phyloP scores from a whole-genome alignment of 2,797 vertebrate genomes.

The Varecia variegata region DNA sequence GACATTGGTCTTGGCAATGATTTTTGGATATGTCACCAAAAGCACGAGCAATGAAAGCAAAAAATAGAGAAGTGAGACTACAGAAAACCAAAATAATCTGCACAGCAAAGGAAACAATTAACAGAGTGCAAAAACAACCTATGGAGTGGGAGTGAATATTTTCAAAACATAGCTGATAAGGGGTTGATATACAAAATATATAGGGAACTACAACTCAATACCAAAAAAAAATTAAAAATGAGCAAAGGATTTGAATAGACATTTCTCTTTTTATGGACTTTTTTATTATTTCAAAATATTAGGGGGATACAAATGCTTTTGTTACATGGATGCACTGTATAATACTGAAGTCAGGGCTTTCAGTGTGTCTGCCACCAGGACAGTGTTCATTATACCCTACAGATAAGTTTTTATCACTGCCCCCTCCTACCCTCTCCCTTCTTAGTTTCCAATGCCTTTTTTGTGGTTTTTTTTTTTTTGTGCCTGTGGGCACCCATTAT shows the following conservation, averaged over 20 bases:
- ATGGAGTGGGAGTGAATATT: background rate
- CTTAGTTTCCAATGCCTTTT: background rate
- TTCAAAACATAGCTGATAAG: background rate
- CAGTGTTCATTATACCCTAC: background rate
- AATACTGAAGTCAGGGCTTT: background rate
- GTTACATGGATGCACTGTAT: background rate
- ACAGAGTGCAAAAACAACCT: background rate
- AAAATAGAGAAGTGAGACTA: background rate
- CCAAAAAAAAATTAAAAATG: background rate
- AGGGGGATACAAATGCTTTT: background rate
- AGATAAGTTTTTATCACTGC: background rate
- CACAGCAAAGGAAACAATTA: background rate
- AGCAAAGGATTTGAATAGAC: background rate
- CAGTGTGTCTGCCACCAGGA: background rate
- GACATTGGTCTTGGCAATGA: background rate
- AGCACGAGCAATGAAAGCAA: background rate
- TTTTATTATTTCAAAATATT: background rate
- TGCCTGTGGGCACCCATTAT: background rate
- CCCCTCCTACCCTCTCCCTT: too few species aligned
- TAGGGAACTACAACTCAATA: background rate
- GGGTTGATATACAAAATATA: background rate
- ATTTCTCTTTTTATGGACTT: background rate
- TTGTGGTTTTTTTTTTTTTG: background rate
- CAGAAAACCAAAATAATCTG: background rate
- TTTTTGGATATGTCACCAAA: background rate